Evolutionary conservation across 1,140 invertebrate genomes (phyloP).

Genomic region (Polypedilum vanderplanki): DNA sequence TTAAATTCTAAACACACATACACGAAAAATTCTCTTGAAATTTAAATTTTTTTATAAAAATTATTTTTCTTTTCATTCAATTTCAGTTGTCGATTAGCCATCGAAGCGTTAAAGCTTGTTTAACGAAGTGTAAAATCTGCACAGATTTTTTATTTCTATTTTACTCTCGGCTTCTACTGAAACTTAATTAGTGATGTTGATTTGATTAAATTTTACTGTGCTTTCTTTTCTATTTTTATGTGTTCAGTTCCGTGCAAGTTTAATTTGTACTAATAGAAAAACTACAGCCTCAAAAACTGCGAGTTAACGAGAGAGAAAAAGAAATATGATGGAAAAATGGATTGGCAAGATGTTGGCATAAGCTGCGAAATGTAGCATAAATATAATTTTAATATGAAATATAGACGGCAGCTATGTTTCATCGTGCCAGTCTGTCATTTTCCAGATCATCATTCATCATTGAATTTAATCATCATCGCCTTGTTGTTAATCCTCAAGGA

Average conservation of each 20-base stretch:
- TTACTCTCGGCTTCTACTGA: background rate
- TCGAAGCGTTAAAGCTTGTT: slow-evolving; percentile 18
- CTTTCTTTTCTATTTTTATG: background rate
- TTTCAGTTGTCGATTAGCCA: slow-evolving; percentile 27
- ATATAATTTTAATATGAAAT: background rate
- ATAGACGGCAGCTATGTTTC: slow-evolving; percentile 7
- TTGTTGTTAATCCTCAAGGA: no score
- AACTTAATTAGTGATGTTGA: slow-evolving; percentile 13
- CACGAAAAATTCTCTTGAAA: slow-evolving; percentile 4
- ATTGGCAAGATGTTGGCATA: slow-evolving; percentile 28
- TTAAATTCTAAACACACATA: background rate
- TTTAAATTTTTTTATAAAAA: background rate
- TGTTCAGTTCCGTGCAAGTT: background rate
- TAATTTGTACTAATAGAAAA: background rate
- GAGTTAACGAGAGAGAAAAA: background rate
- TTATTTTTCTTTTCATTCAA: background rate
- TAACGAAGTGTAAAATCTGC: slow-evolving; percentile 4
- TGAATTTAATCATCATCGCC: no score
- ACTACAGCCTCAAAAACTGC: background rate
- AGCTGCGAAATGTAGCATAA: background rate
- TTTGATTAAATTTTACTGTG: background rate
- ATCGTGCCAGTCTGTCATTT: slow-evolving; percentile 24
- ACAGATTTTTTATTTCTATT: background rate
- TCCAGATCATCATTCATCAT: background rate
- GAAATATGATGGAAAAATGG: slow-evolving; percentile 1